These are phyloP conservation scores for Oreochromis mossambicus DNA, from an alignment of 2,797 vertebrate species.

Conservation along the genomic window DNA sequence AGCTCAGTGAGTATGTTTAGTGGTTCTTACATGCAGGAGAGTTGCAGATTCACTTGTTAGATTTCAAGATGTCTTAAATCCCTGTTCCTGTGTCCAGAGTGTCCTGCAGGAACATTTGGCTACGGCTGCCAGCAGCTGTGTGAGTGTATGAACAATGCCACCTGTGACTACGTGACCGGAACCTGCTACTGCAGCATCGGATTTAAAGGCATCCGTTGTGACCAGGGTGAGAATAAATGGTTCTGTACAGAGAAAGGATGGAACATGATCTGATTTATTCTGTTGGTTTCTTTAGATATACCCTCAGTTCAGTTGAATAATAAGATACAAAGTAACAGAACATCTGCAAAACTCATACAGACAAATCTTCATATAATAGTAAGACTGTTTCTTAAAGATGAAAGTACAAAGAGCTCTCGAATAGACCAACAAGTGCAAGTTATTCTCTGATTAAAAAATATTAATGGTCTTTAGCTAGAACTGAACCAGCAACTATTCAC, in stretches of 20 bases:
- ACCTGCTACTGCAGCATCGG: conserved; percentile 96
- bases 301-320: background rate
- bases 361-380: accelerated
- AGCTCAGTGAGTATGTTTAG: conserved; percentile 85
- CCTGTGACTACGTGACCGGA: conserved; percentile 95
- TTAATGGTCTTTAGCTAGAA: background rate
- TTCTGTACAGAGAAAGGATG: background rate
- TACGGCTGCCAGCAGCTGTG: conserved; percentile 96
- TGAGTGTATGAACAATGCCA: conserved; percentile 96
- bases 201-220: conserved; percentile 96
- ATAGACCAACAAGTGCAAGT: background rate
- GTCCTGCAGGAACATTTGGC: conserved; percentile 91
- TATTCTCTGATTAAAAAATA: background rate
- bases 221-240: conserved; percentile 83
- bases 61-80: background rate
- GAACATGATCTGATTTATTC: background rate
- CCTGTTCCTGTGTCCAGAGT: conserved; percentile 74
- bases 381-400: background rate
- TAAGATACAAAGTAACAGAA: background rate
- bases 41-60: background rate
- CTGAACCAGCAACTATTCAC: accelerated
- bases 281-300: background rate
- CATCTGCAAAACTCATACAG: background rate
- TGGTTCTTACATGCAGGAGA: background rate
- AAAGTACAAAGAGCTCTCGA: background rate